Base-by-base conservation (phyloP, 2,113 vertebrate species). In the Sinocyclocheilus maitianheensis region DNA sequence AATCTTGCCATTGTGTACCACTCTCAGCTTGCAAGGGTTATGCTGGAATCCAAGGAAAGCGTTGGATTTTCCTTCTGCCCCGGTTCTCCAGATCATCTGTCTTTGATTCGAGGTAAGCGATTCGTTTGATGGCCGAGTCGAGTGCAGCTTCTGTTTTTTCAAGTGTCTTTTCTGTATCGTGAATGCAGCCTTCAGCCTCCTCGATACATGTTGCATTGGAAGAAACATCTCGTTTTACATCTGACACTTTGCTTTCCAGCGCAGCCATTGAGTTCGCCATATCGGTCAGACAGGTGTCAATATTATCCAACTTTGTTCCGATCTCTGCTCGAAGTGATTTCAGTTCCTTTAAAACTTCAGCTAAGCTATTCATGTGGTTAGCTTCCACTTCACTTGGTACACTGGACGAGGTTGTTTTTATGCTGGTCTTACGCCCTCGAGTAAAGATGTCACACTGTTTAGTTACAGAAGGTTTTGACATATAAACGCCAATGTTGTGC, bases 21-120 rank as follows among this genome's bases (percentile, higher is more conserved):
- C 72, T 48, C 72, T 11, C 14, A 75, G 72, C 22, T 75, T 75
- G 18, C 72, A 75, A 26, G 43, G 40, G 26, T 76, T 63, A 62
- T 83, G 58, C n/a, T 83, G 69, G 22, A 82, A 86, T 51, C 67
- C 79, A 48, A 26, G 65, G 77, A 86, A 86, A 8, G 67, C 51
- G 22, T 82, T 51, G n/a, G 5, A 48, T 81, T 2, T 81, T 81
- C 22, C 79, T 81, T 24, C 60, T 40, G 0, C 20, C 22, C 22
- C 62, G 40, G 58, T 81, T 67, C 58, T 81, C 60, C 79, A 81
- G 16, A n/a, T 81, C 60, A 14, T 81, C 79, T 0, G 60, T 81
- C 40, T 67, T 81, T 5, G 78, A 60, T 60, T 46, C 58, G 2
- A 63, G n/a, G 30, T 62, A 80, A 22, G 20, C 12, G 16, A 80